Conservation (phyloP, 2,797 vertebrate species). For the Crocidura indochinensis region DNA sequence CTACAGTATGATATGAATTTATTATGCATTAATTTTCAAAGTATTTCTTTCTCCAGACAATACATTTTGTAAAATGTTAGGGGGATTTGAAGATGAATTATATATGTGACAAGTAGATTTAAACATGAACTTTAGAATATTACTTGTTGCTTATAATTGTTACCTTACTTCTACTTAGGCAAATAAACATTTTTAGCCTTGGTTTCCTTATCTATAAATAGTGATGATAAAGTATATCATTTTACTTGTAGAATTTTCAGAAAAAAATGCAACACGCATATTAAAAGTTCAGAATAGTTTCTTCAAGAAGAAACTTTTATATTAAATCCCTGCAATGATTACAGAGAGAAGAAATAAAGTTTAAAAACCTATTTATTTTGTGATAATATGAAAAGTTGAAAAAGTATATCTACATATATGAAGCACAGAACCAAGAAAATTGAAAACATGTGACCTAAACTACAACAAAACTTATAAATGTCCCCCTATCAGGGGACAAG, state of each 20-base stretch:
- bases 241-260: not conserved
- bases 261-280: not conserved
- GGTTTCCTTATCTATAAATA: conserved; percentile 12
- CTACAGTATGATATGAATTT: not conserved
- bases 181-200: not conserved
- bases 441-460: too few species aligned
- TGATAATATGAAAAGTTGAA: too few species aligned
- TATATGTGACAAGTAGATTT: not conserved
- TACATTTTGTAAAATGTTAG: not conserved
- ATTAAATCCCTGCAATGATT: too few species aligned
- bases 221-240: not conserved
- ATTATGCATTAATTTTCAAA: not conserved
- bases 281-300: not conserved
- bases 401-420: too few species aligned
- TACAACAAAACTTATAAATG: too few species aligned
- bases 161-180: not conserved
- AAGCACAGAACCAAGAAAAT: too few species aligned
- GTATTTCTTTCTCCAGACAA: not conserved
- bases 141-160: not conserved
- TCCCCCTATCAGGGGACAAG: too few species aligned
- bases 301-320: not conserved
- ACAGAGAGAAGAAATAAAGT: not conserved
- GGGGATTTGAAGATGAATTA: not conserved
- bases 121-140: not conserved
- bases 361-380: not conserved